Conservation (phyloP, 2,113 vertebrate genomes). For the Triplophysa dalaica region DNA sequence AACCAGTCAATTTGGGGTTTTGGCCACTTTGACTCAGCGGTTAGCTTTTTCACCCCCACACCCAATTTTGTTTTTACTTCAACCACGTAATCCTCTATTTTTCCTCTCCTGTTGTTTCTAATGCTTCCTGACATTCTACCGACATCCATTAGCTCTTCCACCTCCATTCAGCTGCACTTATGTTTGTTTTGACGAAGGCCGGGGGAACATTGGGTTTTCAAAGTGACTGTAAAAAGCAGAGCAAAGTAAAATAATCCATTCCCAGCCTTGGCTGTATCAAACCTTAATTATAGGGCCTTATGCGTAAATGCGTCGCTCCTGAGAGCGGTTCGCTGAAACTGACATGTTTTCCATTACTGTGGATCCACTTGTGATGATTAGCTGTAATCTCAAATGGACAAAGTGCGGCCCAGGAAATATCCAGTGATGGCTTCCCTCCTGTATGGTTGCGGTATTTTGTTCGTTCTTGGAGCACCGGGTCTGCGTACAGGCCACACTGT, state of each 20-base stretch:
- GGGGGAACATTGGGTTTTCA: slow-evolving; percentile 42
- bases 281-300: slow-evolving; percentile 43
- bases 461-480: neutral
- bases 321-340: slow-evolving; percentile 35
- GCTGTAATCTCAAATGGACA: slow-evolving; percentile 37
- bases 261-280: slow-evolving; percentile 42
- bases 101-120: slow-evolving; percentile 58
- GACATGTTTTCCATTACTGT: slow-evolving; percentile 47
- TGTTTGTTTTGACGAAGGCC: slow-evolving; percentile 57
- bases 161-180: slow-evolving; percentile 52
- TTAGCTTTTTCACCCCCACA: slow-evolving; percentile 26
- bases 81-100: slow-evolving; percentile 48
- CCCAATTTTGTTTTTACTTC: slow-evolving; percentile 13
- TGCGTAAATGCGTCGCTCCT: slow-evolving; percentile 26
- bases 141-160: slow-evolving; percentile 61
- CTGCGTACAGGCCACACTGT: slow-evolving; percentile 8
- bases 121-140: slow-evolving; percentile 65
- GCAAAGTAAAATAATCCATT: slow-evolving; percentile 39
- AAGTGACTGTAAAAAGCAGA: slow-evolving; percentile 40
- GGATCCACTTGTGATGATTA: slow-evolving; percentile 34
- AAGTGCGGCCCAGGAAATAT: neutral
- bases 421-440: slow-evolving; percentile 15
- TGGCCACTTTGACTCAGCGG: slow-evolving; percentile 43
- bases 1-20: slow-evolving; percentile 58
- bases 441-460: slow-evolving; percentile 7